Evolutionary conservation across 2,113 vertebrate genomes (phyloP), one percentile per base, ranked within the genome.

Genomic region (Datnioides undecimradiatus): DNA sequence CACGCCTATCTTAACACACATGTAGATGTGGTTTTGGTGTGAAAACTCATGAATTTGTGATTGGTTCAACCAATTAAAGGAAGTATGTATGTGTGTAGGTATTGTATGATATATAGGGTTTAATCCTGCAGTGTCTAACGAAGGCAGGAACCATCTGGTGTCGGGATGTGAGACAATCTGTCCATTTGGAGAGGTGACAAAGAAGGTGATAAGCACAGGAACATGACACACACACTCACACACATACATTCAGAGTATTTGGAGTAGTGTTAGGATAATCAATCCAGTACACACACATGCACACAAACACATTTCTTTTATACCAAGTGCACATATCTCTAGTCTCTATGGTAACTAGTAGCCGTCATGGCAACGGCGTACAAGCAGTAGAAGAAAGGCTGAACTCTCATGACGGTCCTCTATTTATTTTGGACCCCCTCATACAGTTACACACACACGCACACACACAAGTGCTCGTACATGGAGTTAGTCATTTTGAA

Each of bases 331-430:
- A 91, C 91, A 81, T 87, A 84, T 87, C 74, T 79, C 85, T 83
- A 69, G 92, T 95, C 90, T 91, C 95, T 94, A 95, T 94, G 93
- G 94, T 92, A 95, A 96, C 93, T 79, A 84, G 84, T 83, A 93
- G 90, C 93, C 88, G 90, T 93, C 94, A 94, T 93, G 89, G 94
- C 91, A 93, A 94, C 93, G 16, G 88, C 85, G 88, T 90, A 93
- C 77, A 88, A 88, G 88, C 79, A 49, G 87, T 76, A 86, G 70
- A 88, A 85, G 82, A 92, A 91, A 87, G 85, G 84, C 71, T 87
- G 83, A 92, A 93, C 90, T 93, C 89, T 87, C 80, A 88, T 86
- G 87, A 92, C 86, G 88, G 83, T 85, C 89, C 84, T 87, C 45
- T 59, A 73, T 90, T 87, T 87, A 80, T 77, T 84, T 80, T 84